These are phyloP conservation scores for Noctua janthina DNA, from an alignment of 2,888 invertebrate genomes.

Conservation along the genomic window DNA sequence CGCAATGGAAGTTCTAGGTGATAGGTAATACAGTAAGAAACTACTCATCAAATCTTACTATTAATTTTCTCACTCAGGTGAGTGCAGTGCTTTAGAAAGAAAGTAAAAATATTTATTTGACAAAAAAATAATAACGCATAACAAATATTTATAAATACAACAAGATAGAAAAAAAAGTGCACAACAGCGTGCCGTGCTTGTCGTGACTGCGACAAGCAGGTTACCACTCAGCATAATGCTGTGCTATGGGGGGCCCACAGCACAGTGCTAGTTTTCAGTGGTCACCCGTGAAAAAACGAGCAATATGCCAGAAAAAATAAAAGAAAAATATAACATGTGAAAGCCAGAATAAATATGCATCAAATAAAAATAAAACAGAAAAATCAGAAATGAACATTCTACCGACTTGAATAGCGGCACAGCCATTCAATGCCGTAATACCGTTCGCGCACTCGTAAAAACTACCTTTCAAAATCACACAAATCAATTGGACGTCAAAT, in stretches of 20 bases:
- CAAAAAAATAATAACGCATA: too few species aligned
- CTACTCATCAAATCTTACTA: neutral
- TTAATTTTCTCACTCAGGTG: neutral
- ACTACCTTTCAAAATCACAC: constrained; percentile 53
- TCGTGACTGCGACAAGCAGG: too few species aligned
- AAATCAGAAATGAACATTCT: constrained; percentile 42
- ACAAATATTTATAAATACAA: too few species aligned
- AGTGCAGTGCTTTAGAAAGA: neutral
- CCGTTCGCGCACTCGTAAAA: constrained; percentile 35
- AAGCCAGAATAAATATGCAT: constrained; percentile 10
- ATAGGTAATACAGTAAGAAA: neutral
- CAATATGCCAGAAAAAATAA: neutral
- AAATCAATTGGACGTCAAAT: constrained; percentile 54
- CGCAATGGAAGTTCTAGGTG: neutral
- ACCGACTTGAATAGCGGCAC: constrained; percentile 22
- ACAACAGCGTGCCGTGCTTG: too few species aligned
- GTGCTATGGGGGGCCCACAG: too few species aligned
- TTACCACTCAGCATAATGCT: too few species aligned
- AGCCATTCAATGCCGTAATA: constrained; percentile 24
- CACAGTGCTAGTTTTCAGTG: too few species aligned
- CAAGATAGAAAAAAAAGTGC: too few species aligned
- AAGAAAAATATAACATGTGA: neutral
- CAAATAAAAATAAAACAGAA: constrained; percentile 13
- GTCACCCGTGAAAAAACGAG: neutral
- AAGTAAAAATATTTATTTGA: too few species aligned